A percentile compares a stretch with the other conserved stretches of the same genome.
phyloP scores from a whole-genome alignment of 2,113 vertebrate genomes.

The Mirza zaza region DNA sequence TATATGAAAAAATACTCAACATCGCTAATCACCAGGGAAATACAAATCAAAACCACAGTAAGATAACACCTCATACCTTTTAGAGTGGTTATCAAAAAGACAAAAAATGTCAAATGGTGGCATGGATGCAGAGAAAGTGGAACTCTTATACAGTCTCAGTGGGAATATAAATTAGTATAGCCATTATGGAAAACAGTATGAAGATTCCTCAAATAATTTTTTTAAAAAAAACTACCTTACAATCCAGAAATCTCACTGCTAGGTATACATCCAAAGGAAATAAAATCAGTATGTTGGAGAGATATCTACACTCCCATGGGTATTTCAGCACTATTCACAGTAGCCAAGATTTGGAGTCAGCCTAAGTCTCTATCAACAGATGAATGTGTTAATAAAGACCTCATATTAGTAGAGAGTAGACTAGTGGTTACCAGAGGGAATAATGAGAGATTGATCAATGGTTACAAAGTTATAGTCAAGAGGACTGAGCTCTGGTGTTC shows the following conservation, averaged over 20 bases:
- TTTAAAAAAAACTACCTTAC: not conserved
- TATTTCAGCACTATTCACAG: not conserved
- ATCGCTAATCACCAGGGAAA: not conserved
- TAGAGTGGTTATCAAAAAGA: not conserved
- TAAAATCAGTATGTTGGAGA: not conserved
- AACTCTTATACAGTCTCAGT: not conserved
- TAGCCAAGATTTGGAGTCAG: not conserved
- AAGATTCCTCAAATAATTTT: not conserved
- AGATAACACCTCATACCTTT: not conserved
- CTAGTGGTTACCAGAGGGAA: no score
- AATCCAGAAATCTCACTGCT: not conserved
- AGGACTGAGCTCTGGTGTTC: no score
- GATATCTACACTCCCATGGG: not conserved
- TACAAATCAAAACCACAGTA: not conserved
- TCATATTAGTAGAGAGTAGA: no score
- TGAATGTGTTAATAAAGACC: not conserved
- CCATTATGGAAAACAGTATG: not conserved
- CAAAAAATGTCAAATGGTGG: not conserved
- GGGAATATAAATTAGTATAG: not conserved
- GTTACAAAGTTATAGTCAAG: no score
- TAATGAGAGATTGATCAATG: no score
- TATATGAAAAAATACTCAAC: not conserved
- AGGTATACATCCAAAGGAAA: not conserved
- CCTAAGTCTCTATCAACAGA: not conserved
- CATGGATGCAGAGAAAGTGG: not conserved